Percentiles rank a stretch among this genome's conserved stretches.
Conservation (phyloP, 2,888 invertebrate species). For the Eupithecia vulgata region DNA sequence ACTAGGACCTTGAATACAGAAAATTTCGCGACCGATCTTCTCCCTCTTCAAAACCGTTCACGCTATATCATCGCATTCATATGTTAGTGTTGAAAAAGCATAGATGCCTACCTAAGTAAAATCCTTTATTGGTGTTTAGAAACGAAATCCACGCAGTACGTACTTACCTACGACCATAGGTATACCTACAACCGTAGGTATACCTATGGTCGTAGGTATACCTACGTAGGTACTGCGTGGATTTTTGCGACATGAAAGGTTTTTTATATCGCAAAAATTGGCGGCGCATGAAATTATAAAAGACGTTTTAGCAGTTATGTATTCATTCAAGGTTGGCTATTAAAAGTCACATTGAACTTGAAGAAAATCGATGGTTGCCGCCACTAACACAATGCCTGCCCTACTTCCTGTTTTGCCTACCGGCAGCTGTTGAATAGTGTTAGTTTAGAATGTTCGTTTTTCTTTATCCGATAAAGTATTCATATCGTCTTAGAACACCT, state of each 20-base stretch:
- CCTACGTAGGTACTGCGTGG: too few species aligned
- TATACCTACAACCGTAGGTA: too few species aligned
- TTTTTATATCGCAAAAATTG: not conserved
- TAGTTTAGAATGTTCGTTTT: not conserved
- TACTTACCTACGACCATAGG: too few species aligned
- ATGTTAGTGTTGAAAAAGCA: too few species aligned
- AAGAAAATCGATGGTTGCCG: constrained; percentile 30
- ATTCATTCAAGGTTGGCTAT: constrained; percentile 18
- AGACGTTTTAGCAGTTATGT: constrained; percentile 7
- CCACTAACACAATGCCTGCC: constrained; percentile 2
- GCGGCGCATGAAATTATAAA: not conserved
- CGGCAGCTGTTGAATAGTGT: not conserved
- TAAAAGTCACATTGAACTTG: constrained; percentile 24
- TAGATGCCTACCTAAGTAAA: too few species aligned
- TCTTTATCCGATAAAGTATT: not conserved
- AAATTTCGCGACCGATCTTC: too few species aligned
- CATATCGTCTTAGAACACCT: not conserved
- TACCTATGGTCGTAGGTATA: too few species aligned
- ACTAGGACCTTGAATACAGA: too few species aligned
- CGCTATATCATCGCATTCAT: too few species aligned
- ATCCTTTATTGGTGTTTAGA: not conserved
- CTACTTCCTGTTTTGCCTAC: constrained; percentile 3
- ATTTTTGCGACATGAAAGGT: too few species aligned
- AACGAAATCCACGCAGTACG: not conserved
- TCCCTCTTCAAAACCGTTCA: too few species aligned